These are phyloP conservation scores for Plebejus argus DNA, from an alignment of 2,888 invertebrate genomes.

Conservation along the genomic window DNA sequence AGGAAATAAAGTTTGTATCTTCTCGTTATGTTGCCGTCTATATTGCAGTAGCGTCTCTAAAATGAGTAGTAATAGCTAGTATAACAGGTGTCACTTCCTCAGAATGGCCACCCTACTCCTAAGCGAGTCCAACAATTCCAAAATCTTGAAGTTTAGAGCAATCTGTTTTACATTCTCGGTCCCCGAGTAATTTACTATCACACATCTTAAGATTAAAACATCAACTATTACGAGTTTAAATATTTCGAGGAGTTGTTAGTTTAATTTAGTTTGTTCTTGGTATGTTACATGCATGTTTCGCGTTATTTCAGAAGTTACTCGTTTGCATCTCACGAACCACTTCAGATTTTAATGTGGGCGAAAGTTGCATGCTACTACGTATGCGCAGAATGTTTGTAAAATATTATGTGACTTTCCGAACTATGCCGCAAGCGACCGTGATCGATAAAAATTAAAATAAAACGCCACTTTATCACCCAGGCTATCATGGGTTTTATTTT, in stretches of 20 bases:
- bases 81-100: background rate
- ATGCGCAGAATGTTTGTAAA: background rate
- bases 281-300: constrained; percentile 3
- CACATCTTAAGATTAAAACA: constrained; percentile 22
- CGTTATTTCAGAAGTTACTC: background rate
- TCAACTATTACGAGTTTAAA: constrained; percentile 12
- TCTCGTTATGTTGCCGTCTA: background rate
- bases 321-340: background rate
- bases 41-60: background rate
- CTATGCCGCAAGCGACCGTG: too few species aligned
- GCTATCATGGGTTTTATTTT: too few species aligned
- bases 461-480: too few species aligned
- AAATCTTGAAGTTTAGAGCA: constrained; percentile 23
- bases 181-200: constrained; percentile 21
- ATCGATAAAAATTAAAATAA: too few species aligned
- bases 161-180: constrained; percentile 24
- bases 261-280: constrained; percentile 5
- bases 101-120: background rate
- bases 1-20: background rate
- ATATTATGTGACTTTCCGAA: too few species aligned
- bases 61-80: background rate
- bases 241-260: background rate
- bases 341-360: background rate
- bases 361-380: background rate
- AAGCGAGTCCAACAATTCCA: constrained; percentile 14